Conservation (phyloP, 2,113 vertebrate species). For the Pygoscelis adeliae region DNA sequence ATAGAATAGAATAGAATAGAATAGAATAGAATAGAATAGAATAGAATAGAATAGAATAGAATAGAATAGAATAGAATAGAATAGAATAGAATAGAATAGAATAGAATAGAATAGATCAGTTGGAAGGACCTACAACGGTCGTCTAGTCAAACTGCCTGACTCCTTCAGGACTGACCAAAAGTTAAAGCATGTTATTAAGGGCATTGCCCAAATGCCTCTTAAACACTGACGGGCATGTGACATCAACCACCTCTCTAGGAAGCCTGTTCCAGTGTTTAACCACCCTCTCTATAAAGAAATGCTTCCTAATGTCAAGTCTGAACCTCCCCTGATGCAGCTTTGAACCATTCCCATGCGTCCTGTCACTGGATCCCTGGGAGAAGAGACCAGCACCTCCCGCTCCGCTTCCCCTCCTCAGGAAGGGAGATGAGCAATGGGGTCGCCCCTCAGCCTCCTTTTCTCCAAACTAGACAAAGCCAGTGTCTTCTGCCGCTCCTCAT, state of each 20-base stretch:
- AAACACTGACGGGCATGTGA: neutral
- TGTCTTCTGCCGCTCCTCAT: rapidly evolving
- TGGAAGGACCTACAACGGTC: neutral
- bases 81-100: neutral
- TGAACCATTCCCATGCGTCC: rapidly evolving
- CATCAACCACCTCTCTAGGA: neutral
- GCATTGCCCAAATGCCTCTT: neutral
- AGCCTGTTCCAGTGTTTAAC: neutral
- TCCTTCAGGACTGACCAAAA: neutral
- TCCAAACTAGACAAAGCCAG: neutral
- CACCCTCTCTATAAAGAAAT: neutral
- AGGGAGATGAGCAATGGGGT: neutral
- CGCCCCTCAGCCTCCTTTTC: neutral
- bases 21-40: neutral
- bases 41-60: neutral
- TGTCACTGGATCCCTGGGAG: neutral
- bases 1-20: neutral
- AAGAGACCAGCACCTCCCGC: neutral
- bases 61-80: neutral
- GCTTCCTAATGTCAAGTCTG: neutral
- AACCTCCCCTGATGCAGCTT: rapidly evolving
- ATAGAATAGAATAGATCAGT: neutral
- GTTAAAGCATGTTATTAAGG: neutral
- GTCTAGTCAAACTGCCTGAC: neutral
- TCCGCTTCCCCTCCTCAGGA: neutral